Conservation (phyloP, 2,113 vertebrate species). For the Felis chaus region DNA sequence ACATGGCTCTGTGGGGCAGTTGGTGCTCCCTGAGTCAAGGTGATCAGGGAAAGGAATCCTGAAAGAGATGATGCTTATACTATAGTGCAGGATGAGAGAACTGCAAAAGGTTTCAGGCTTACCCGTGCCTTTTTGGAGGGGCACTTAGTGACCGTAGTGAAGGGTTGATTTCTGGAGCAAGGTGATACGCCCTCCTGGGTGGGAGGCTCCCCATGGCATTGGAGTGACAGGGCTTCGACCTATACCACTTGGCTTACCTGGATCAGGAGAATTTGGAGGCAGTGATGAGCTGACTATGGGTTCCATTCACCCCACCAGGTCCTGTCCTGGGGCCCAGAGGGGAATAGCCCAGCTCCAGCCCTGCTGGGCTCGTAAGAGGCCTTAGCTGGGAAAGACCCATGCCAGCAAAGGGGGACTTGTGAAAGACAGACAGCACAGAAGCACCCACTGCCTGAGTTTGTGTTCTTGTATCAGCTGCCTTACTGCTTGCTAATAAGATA, state of each 20-base stretch:
- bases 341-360: not conserved
- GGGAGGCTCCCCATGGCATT: accelerated
- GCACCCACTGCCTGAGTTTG: not conserved
- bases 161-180: not conserved
- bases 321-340: not conserved
- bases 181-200: not conserved
- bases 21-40: not conserved
- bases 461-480: not conserved
- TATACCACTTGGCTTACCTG: not conserved
- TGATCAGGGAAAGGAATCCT: not conserved
- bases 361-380: not conserved
- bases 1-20: not conserved
- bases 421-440: not conserved
- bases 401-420: not conserved
- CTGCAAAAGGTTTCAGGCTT: not conserved
- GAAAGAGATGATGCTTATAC: not conserved
- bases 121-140: not conserved
- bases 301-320: not conserved
- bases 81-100: not conserved
- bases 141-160: not conserved
- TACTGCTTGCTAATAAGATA: constrained; percentile 60
- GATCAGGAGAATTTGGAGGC: not conserved
- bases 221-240: not conserved
- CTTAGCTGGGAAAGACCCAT: not conserved
- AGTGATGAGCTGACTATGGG: not conserved